phyloP scores from a whole-genome alignment of 2,797 vertebrate genomes.

The Liasis olivaceus region DNA sequence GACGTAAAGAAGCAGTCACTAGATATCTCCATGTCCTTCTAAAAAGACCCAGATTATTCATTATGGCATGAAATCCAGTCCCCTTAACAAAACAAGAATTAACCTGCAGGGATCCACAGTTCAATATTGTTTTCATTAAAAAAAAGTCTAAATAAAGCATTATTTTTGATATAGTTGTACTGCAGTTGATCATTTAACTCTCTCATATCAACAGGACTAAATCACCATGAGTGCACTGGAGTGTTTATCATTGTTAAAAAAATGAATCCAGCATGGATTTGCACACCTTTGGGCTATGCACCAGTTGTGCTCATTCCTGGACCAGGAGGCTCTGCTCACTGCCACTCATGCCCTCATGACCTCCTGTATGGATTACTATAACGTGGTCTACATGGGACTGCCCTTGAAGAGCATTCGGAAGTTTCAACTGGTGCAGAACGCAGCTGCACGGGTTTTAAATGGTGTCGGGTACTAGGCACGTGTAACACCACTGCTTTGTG shows the following conservation, averaged over 20 bases:
- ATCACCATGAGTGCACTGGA: neutral
- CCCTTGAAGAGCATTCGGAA: too few species aligned
- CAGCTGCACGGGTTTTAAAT: too few species aligned
- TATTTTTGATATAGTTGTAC: neutral
- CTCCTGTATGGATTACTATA: too few species aligned
- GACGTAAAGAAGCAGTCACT: constrained; percentile 57
- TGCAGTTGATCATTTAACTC: constrained; percentile 44
- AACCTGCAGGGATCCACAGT: constrained; percentile 30
- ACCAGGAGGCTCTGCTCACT: too few species aligned
- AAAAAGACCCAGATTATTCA: constrained; percentile 48
- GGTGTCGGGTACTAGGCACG: too few species aligned
- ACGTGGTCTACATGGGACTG: too few species aligned
- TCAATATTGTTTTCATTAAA: constrained; percentile 19
- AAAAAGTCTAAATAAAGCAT: neutral
- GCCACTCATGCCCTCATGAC: too few species aligned
- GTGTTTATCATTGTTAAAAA: neutral
- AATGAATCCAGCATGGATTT: neutral
- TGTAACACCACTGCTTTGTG: too few species aligned
- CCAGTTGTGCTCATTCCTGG: too few species aligned
- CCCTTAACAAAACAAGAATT: constrained; percentile 46
- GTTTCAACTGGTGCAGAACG: too few species aligned
- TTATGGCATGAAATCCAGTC: constrained; percentile 38
- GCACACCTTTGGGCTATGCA: too few species aligned
- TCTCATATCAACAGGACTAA: neutral
- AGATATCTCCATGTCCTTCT: constrained; percentile 48